Percentiles rank a stretch among this genome's conserved stretches.
Conservation (phyloP, 2,888 invertebrate genomes). For the Caenorhabditis zanzibari region DNA sequence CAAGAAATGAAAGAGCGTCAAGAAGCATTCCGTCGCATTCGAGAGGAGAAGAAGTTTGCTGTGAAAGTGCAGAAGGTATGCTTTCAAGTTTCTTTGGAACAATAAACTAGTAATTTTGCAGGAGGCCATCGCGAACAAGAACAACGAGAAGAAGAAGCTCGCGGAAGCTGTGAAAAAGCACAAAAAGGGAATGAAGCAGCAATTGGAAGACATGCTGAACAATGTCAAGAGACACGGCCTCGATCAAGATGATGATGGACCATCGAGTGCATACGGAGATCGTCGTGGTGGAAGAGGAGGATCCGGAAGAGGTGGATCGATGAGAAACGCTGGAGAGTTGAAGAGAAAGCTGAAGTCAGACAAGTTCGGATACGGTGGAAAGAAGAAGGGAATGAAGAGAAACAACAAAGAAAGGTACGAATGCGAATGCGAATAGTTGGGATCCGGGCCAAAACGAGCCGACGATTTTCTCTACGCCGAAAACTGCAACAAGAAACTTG, state of each 20-base stretch:
- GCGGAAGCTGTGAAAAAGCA: slow-evolving; percentile 95
- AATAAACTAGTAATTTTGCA: slow-evolving; percentile 24
- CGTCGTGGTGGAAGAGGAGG: slow-evolving; percentile 44
- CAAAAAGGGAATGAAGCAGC: slow-evolving; percentile 84
- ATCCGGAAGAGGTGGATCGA: slow-evolving; percentile 48
- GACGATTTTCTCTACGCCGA: no score
- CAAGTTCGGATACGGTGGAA: slow-evolving; percentile 96
- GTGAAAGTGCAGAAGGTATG: slow-evolving; percentile 87
- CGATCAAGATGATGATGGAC: slow-evolving; percentile 69
- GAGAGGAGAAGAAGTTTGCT: slow-evolving; percentile 94
- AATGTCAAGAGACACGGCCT: slow-evolving; percentile 77
- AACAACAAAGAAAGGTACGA: slow-evolving; percentile 89
- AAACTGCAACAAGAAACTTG: no score
- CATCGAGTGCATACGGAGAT: slow-evolving; percentile 47
- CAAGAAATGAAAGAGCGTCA: slow-evolving; percentile 91
- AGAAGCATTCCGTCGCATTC: slow-evolving; percentile 92
- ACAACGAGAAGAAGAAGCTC: slow-evolving; percentile 94
- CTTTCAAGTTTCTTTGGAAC: neutral
- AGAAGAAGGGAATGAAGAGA: slow-evolving; percentile 92
- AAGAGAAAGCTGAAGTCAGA: slow-evolving; percentile 86
- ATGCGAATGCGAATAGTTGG: no score
- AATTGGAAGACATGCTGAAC: slow-evolving; percentile 82
- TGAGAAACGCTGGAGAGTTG: slow-evolving; percentile 62
- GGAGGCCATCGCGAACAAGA: slow-evolving; percentile 87
- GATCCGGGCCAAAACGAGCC: no score